A percentile compares a stretch with the other conserved stretches of the same genome.
phyloP scores from a whole-genome alignment of 2,888 invertebrate species.

The Troides oblongomaculatus region DNA sequence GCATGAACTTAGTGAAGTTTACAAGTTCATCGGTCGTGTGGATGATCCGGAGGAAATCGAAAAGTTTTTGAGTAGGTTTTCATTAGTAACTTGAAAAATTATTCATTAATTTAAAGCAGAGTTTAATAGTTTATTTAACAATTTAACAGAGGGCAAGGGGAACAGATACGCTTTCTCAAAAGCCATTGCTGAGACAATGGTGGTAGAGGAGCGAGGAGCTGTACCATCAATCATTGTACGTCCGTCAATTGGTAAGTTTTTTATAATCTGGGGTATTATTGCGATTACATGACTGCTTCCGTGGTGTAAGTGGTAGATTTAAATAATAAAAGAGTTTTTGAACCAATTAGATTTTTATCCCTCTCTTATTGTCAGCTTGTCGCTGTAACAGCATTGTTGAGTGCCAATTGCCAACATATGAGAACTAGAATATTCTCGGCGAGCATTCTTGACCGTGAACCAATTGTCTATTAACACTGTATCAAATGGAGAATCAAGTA shows the following conservation, averaged over 20 bases:
- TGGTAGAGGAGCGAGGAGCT: conserved; percentile 40
- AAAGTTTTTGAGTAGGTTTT: conserved; percentile 41
- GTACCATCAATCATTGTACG: conserved; percentile 53
- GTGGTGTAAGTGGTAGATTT: too few species aligned
- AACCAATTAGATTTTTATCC: too few species aligned
- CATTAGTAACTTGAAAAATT: background rate
- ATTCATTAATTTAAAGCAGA: background rate
- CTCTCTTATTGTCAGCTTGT: too few species aligned
- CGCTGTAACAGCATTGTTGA: too few species aligned
- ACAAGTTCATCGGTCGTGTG: conserved; percentile 31
- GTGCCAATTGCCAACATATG: too few species aligned
- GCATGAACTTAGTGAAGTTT: conserved; percentile 35
- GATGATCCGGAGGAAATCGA: conserved; percentile 29
- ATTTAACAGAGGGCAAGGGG: conserved; percentile 41
- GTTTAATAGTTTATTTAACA: conserved; percentile 7
- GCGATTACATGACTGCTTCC: too few species aligned
- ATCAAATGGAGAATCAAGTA: too few species aligned
- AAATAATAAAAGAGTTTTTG: too few species aligned
- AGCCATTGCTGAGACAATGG: conserved; percentile 44
- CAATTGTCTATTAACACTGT: too few species aligned
- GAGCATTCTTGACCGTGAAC: too few species aligned
- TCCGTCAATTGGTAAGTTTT: conserved; percentile 52
- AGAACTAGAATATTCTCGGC: too few species aligned
- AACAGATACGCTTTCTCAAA: conserved; percentile 55
- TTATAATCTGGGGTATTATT: too few species aligned